These are phyloP conservation scores for Elgaria multicarinata DNA, from an alignment of 2,113 vertebrate species.

Conservation along the genomic window DNA sequence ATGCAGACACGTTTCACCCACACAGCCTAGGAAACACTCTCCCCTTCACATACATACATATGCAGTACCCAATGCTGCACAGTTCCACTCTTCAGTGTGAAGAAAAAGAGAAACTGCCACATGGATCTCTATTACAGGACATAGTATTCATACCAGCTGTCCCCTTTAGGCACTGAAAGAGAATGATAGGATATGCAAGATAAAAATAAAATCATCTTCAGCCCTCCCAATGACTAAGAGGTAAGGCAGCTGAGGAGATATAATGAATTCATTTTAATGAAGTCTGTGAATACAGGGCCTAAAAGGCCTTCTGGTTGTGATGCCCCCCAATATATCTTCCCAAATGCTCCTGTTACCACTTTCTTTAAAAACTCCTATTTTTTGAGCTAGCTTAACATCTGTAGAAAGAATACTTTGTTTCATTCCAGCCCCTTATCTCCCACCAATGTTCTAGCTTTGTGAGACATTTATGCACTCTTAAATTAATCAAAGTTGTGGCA, in stretches of 20 bases:
- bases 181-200: not conserved
- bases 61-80: not conserved
- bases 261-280: not conserved
- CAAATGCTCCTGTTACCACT: not conserved
- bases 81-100: not conserved
- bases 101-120: not conserved
- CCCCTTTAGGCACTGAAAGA: not conserved
- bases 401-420: too few relatives aligned
- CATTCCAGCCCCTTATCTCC: too few relatives aligned
- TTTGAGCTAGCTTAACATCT: too few relatives aligned
- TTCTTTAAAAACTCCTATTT: not conserved
- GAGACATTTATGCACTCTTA: not conserved
- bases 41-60: not conserved
- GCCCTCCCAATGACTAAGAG: not conserved
- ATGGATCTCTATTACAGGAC: not conserved
- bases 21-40: not conserved
- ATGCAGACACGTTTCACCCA: not conserved
- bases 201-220: not conserved
- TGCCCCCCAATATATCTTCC: not conserved
- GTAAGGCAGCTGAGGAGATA: not conserved
- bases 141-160: not conserved
- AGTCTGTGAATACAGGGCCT: not conserved
- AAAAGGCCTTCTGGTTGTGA: not conserved
- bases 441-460: not conserved
- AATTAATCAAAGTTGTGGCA: not conserved